Conservation (phyloP, 1,140 invertebrate genomes). For the Caerostris darwini region DNA sequence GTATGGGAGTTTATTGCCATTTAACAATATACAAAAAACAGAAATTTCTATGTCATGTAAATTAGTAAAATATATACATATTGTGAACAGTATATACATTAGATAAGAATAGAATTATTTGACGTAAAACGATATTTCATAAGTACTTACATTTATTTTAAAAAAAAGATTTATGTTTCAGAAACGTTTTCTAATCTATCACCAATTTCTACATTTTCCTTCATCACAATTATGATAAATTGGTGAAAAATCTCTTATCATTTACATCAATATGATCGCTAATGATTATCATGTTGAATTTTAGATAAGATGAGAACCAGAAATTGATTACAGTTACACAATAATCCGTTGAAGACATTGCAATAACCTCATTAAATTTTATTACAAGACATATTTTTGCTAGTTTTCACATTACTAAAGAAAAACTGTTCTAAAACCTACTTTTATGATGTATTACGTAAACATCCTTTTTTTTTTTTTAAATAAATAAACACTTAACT, state of each 20-base stretch:
- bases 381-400: not conserved
- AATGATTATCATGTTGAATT: not conserved
- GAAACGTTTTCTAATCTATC: not conserved
- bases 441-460: not conserved
- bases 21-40: too few species aligned
- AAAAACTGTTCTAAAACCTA: not conserved
- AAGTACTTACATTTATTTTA: too few species aligned
- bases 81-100: too few species aligned
- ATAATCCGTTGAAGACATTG: not conserved
- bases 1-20: too few species aligned
- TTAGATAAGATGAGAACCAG: not conserved
- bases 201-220: not conserved
- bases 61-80: too few species aligned
- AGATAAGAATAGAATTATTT: too few species aligned
- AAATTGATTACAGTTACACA: not conserved
- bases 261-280: not conserved
- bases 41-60: too few species aligned
- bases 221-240: not conserved
- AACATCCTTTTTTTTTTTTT: not conserved
- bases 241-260: not conserved
- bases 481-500: not conserved
- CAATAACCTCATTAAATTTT: not conserved
- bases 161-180: too few species aligned
- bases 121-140: too few species aligned
- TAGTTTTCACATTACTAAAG: not conserved